Conservation (phyloP, 2,113 vertebrate genomes). For the Trinectes maculatus region DNA sequence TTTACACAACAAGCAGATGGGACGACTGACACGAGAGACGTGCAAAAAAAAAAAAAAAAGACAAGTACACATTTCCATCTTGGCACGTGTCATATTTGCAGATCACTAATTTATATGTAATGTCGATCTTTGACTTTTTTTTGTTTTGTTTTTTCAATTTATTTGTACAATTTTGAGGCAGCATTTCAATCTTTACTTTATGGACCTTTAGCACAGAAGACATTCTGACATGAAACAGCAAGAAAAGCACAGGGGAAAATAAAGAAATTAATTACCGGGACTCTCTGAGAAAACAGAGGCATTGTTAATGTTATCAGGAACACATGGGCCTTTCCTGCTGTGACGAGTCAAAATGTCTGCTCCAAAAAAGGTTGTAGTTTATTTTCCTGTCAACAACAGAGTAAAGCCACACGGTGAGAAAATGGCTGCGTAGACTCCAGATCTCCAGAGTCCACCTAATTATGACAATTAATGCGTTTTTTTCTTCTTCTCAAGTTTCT, state of each 20-base stretch:
- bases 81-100: slow-evolving; percentile 13
- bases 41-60: not conserved
- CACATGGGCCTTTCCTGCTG: not conserved
- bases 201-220: not conserved
- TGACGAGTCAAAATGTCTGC: not conserved
- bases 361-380: slow-evolving; percentile 5
- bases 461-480: not conserved
- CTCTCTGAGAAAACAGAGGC: not conserved
- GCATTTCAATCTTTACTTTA: slow-evolving; percentile 4
- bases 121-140: not conserved
- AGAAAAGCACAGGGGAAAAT: not conserved
- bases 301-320: not conserved
- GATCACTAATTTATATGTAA: not conserved
- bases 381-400: not conserved
- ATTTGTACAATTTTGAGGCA: slow-evolving; percentile 4
- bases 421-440: not conserved
- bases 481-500: not conserved
- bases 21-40: not conserved
- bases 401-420: not conserved
- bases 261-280: not conserved
- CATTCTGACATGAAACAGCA: not conserved
- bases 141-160: slow-evolving; percentile 1
- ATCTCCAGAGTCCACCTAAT: not conserved
- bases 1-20: slow-evolving; percentile 10
- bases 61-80: not conserved